Evolutionary conservation across 1,140 invertebrate genomes (phyloP).

Genomic region (Drosophila kurseongensis): DNA sequence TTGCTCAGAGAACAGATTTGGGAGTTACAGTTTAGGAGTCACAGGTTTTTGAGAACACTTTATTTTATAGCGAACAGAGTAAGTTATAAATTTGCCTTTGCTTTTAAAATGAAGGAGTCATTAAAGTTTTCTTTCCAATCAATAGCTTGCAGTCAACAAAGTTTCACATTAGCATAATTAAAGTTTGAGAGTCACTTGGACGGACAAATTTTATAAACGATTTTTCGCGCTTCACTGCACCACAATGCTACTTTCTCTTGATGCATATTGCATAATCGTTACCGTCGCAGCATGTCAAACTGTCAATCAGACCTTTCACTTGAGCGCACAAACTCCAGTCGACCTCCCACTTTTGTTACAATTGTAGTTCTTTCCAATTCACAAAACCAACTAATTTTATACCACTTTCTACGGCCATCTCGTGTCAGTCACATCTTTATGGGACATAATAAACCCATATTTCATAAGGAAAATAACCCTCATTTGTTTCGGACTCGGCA

Average conservation of each 20-base stretch:
- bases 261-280: slow-evolving; percentile 45
- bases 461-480: slow-evolving; percentile 68
- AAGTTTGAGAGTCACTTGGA: slow-evolving; percentile 8
- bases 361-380: slow-evolving; percentile 31
- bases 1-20: slow-evolving; percentile 4
- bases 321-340: slow-evolving; percentile 5
- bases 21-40: not conserved
- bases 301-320: slow-evolving; percentile 46
- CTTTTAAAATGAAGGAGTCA: too few relatives aligned
- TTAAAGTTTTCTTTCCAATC: too few relatives aligned
- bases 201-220: slow-evolving; percentile 10
- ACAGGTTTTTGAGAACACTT: not conserved
- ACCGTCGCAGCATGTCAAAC: slow-evolving; percentile 36
- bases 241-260: slow-evolving; percentile 1
- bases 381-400: slow-evolving; percentile 62
- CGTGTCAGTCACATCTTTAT: slow-evolving; percentile 60
- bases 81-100: too few relatives aligned
- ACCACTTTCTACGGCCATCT: slow-evolving; percentile 60
- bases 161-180: not conserved
- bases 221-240: slow-evolving; percentile 40
- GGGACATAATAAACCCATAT: slow-evolving; percentile 71
- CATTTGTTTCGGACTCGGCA: slow-evolving; percentile 25
- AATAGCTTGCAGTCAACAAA: too few relatives aligned
- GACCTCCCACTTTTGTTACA: slow-evolving; percentile 12
- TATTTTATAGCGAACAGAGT: too few relatives aligned